These are phyloP conservation scores for Papilio aristodemus DNA, from an alignment of 1,140 invertebrate genomes.

Conservation along the genomic window DNA sequence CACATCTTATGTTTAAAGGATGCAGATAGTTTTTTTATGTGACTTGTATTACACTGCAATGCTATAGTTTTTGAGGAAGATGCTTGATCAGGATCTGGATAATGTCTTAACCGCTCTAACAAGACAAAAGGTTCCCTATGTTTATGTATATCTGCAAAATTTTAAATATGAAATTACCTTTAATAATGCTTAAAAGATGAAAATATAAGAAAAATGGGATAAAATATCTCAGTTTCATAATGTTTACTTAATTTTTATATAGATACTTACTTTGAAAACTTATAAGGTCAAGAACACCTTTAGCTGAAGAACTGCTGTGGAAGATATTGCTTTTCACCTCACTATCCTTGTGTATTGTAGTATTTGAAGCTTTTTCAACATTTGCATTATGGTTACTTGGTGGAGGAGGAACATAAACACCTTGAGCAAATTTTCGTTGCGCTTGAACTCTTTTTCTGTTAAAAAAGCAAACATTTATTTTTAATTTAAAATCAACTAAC, in stretches of 20 bases:
- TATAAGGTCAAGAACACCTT: neutral
- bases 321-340: neutral
- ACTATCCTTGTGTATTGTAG: neutral
- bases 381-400: neutral
- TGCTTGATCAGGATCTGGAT: neutral
- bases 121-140: neutral
- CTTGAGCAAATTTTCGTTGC: constrained; percentile 3
- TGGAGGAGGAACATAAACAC: neutral
- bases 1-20: constrained; percentile 8
- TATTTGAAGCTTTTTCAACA: neutral
- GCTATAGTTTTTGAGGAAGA: neutral
- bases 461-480: neutral
- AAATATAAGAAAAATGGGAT: too few species aligned
- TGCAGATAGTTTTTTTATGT: neutral
- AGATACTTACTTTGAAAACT: constrained; percentile 10
- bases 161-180: neutral
- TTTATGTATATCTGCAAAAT: constrained; percentile 4
- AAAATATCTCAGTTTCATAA: too few species aligned
- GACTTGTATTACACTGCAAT: neutral
- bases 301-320: neutral
- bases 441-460: constrained; percentile 3
- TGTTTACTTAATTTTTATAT: neutral
- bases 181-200: too few species aligned
- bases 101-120: neutral
- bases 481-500: too few species aligned